These are phyloP conservation scores for Sarcophaga subvicina DNA, from an alignment of 2,888 invertebrate genomes.

Conservation along the genomic window DNA sequence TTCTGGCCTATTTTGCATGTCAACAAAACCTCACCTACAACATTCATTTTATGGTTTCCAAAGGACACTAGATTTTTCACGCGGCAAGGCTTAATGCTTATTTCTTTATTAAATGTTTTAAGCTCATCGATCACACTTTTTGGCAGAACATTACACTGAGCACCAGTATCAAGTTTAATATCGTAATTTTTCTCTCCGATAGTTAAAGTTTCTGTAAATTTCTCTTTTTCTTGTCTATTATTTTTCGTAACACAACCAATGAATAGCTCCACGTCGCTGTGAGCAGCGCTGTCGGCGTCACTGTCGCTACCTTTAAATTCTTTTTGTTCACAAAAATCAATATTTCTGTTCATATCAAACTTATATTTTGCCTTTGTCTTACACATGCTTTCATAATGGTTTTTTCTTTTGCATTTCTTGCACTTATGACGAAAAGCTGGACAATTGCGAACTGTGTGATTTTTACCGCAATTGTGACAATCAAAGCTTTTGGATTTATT, in stretches of 20 bases:
- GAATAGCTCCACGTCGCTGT: not conserved
- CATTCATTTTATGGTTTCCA: not conserved
- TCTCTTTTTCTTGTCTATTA: not conserved
- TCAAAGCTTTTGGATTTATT: not conserved
- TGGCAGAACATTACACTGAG: constrained; percentile 4
- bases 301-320: no score
- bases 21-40: constrained; percentile 1
- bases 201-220: not conserved
- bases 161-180: constrained; percentile 23
- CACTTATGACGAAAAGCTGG: constrained; percentile 10
- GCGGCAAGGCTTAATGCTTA: not conserved
- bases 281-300: not conserved
- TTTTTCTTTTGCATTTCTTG: constrained; percentile 10
- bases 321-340: no score
- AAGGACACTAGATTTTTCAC: constrained; percentile 27
- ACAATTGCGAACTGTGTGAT: not conserved
- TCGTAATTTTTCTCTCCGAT: not conserved
- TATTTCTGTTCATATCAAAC: not conserved
- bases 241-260: constrained; percentile 3
- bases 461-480: no score
- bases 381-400: constrained; percentile 27
- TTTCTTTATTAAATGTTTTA: not conserved
- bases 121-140: constrained; percentile 8
- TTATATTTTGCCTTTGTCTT: not conserved
- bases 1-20: not conserved